Conservation (phyloP, 2,888 invertebrate genomes). For the Macrosiphum euphorbiae region DNA sequence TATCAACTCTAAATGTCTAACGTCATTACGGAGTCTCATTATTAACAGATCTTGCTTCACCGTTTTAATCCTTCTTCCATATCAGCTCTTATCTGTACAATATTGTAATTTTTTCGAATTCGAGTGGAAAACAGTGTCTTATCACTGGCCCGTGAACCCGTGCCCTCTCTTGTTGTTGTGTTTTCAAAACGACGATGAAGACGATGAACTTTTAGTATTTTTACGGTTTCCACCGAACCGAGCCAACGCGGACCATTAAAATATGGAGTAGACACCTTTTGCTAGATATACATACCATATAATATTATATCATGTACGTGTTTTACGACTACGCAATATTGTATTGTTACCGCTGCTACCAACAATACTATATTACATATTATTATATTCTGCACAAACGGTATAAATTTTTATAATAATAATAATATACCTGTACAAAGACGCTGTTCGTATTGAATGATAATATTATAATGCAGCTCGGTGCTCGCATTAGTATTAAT, state of each 20-base stretch:
- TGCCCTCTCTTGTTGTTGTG: background rate
- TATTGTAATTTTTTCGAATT: constrained; percentile 35
- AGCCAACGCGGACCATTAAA: background rate
- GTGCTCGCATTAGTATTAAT: background rate
- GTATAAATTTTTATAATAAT: background rate
- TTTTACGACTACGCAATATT: background rate
- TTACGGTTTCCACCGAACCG: background rate
- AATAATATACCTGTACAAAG: background rate
- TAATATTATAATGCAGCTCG: background rate
- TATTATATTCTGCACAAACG: background rate
- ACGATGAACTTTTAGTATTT: constrained; percentile 17
- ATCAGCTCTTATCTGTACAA: constrained; percentile 16
- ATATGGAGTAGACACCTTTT: background rate
- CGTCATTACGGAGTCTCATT: background rate
- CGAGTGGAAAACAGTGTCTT: constrained; percentile 12
- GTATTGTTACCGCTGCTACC: background rate
- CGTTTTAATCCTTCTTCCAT: background rate
- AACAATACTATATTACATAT: background rate
- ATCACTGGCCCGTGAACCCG: background rate
- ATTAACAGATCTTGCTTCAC: background rate
- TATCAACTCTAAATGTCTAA: background rate
- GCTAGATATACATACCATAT: background rate
- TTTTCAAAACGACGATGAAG: constrained; percentile 23
- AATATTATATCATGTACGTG: background rate
- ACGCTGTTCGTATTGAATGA: background rate